Base-by-base conservation (phyloP, 2,888 invertebrate species). In the Epistrophe grossulariae region DNA sequence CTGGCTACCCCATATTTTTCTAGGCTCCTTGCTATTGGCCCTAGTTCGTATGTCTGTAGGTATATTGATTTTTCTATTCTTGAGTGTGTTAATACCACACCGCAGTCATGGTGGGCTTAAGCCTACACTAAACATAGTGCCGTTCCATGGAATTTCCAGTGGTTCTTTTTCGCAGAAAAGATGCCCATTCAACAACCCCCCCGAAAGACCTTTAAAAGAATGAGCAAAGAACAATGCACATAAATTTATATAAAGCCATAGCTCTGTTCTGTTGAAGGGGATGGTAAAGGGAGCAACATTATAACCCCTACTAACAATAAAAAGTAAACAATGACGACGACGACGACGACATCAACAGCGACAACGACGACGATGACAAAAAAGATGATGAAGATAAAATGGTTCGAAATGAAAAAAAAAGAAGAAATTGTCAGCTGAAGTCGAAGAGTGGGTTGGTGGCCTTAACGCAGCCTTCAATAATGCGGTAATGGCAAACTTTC, bases 11-110 rank as follows among this genome's bases (percentile, higher is more conserved):
- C 71, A 76, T 64, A 76, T 81, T 70, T 70, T 50, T 35, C 59
- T 76, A 73, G 80, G 73, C 52, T 64, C 57, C 64, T 76, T 79
- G 70, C 71, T 84, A 77, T 77, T 84, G 84, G 80, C 84, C 77
- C 84, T 77, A 10, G 77, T 48, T 85, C 60, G 35, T 43, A 40
- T 55, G 73, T 57, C 68, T 78, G 40, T n/a, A n/a, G n/a, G n/a
- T 24, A 24, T 62, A 85, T 85, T 78, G 84, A 85, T 85, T 85
- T 84, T 84, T 79, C 66, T 81, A 64, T 81, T 78, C 68, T 71
- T 81, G 68, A 72, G 40, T 80, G 84, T 77, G 71, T 71, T 80
- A 76, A 73, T 45, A 48, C 40, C 72, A 72, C 80, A 71, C 77
- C 72, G 35, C 80, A 84, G 77, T 77, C 77, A 77, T 80, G 68